Evolutionary conservation across 2,888 invertebrate genomes (phyloP).

Genomic region (Synergus gifuensis): DNA sequence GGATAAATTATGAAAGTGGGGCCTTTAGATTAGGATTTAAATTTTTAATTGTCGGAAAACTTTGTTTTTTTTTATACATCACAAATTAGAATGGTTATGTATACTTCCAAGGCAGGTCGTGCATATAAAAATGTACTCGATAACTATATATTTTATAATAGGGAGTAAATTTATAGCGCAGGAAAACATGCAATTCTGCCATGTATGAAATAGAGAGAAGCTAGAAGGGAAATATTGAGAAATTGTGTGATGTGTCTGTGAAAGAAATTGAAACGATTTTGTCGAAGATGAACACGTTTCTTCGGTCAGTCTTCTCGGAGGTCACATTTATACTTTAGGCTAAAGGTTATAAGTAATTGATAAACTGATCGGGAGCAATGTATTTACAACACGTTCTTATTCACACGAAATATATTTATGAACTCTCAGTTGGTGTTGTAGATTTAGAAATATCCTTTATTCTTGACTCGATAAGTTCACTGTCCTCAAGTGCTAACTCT

Average conservation of each 20-base stretch:
- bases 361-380: conserved; percentile 40
- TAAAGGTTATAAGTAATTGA: conserved; percentile 2
- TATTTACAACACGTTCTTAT: conserved; percentile 30
- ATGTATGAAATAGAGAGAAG: neutral
- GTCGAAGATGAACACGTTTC: conserved; percentile 2
- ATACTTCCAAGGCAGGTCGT: neutral
- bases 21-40: conserved; percentile 30
- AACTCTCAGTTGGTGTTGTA: conserved; percentile 4
- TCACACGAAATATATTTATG: conserved; percentile 35
- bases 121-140: neutral
- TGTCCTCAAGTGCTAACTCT: neutral
- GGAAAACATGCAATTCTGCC: neutral
- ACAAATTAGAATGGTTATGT: conserved; percentile 1
- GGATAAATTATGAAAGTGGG: conserved; percentile 22
- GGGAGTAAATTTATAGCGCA: neutral
- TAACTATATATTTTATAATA: conserved; percentile 4
- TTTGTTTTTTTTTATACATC: neutral
- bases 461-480: neutral
- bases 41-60: neutral
- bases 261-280: conserved; percentile 5
- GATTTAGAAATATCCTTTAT: neutral
- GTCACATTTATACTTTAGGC: conserved; percentile 32
- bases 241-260: conserved; percentile 1
- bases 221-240: neutral
- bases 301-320: conserved; percentile 20